Base-by-base conservation (phyloP, 2,888 invertebrate genomes). In the Acrocera orbiculus region DNA sequence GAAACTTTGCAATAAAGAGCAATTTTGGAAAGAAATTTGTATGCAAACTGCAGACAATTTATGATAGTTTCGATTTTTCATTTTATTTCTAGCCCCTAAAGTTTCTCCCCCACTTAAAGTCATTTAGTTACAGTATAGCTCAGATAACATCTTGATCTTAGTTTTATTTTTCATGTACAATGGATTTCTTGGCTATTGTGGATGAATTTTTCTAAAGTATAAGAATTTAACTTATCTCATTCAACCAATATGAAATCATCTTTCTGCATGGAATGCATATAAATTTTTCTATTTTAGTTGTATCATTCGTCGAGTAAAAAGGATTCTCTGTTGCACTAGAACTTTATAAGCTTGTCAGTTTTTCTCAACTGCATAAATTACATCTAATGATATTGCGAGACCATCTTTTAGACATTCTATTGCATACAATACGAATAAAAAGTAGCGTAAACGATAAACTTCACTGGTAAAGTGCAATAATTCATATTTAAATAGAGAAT, bases 21-120 rank as follows among this genome's bases (percentile, higher is more conserved):
- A 36, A 36, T 32, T 32, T 32, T 10, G 32, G 16, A 27, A 30
- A 23, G 36, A 36, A 36, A 36, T 36, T 36, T 36, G 36, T 36
- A 36, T 36, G 36, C 32, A 36, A 32, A 32, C 17, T 36, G 36
- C 32, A 36, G 36, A 36, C 36, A 36, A 36, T 36, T 36, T 36
- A 36, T 36, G 36, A 36, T 32, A 32, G 32, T 36, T 36, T 36
- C 36, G 36, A 36, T 32, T 36, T 36, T 36, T 36, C 36, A 36
- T 36, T 32, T 36, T 17, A 25, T 16, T 7, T n/a, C 26, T 16
- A 17, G 16, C 4, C 23, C 6, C 16, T 20, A 17, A 24, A 20
- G 20, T 16, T 8, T 27, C 3, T 16, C 19, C 22, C 16, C 14
- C 3, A 14, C 27, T n/a, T n/a, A n/a, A n/a, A n/a, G n/a, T n/a